These are phyloP conservation scores for Acromyrmex heyeri DNA, from an alignment of 1,140 invertebrate genomes.

Conservation along the genomic window DNA sequence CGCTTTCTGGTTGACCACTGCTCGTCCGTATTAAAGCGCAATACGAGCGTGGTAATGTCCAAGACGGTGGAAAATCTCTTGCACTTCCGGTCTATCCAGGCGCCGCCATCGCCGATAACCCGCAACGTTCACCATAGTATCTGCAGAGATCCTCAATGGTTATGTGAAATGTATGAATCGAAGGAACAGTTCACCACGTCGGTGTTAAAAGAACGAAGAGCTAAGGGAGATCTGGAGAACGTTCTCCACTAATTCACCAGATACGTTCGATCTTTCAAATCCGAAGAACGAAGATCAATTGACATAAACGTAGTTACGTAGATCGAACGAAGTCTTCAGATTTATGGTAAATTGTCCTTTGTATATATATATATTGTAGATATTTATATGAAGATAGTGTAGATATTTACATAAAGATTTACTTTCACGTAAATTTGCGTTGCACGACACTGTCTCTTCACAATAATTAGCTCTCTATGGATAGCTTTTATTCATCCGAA, in stretches of 20 bases:
- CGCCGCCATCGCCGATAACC: constrained; percentile 67
- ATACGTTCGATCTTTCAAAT: neutral
- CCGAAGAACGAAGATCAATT: neutral
- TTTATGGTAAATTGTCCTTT: constrained; percentile 16
- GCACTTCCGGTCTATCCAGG: constrained; percentile 65
- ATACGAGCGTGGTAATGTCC: constrained; percentile 24
- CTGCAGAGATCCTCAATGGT: constrained; percentile 34
- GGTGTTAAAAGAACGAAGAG: neutral
- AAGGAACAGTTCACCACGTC: neutral
- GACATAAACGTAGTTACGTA: neutral
- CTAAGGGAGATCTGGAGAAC: neutral
- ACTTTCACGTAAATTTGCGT: constrained; percentile 10
- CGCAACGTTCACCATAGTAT: constrained; percentile 61
- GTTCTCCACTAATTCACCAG: neutral
- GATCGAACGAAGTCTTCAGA: neutral
- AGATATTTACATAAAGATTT: neutral
- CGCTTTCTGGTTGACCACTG: neutral
- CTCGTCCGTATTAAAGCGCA: constrained; percentile 61
- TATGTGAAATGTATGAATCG: constrained; percentile 1
- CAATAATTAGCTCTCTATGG: neutral
- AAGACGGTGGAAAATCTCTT: constrained; percentile 47
- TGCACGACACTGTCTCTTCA: neutral
- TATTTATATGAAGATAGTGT: neutral
- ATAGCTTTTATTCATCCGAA: neutral
- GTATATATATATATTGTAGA: neutral